These are phyloP conservation scores for Atherinosoma microstoma DNA, from an alignment of 2,797 vertebrate genomes.

Conservation along the genomic window DNA sequence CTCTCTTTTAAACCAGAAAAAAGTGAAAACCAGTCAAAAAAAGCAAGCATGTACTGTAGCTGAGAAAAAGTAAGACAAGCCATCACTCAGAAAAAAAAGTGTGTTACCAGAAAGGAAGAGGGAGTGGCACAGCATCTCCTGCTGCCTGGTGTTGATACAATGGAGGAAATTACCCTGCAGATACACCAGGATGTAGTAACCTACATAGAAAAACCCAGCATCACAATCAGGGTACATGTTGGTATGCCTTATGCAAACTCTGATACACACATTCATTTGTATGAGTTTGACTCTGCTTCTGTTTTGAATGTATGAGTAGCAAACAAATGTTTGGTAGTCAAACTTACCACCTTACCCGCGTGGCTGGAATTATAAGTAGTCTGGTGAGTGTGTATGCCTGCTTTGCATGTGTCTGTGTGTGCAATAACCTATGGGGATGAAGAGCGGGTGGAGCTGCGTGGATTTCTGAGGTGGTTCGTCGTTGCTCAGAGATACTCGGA, in stretches of 20 bases:
- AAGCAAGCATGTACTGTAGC: neutral
- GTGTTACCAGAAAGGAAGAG: constrained; percentile 91
- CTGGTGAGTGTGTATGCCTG: neutral
- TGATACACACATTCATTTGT: constrained; percentile 8
- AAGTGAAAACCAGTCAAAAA: neutral
- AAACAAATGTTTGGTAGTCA: neutral
- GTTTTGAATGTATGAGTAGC: neutral
- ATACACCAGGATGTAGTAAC: constrained; percentile 90
- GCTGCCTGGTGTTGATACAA: constrained; percentile 92
- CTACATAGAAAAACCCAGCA: constrained; percentile 73
- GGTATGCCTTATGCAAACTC: constrained; percentile 5
- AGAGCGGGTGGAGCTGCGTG: constrained; percentile 81
- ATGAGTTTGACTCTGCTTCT: neutral
- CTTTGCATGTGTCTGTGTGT: constrained; percentile 31
- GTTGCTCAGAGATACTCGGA: constrained; percentile 82
- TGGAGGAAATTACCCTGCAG: constrained; percentile 91
- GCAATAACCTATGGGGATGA: constrained; percentile 91
- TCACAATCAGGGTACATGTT: constrained; percentile 22
- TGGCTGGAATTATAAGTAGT: neutral
- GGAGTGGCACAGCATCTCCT: constrained; percentile 91
- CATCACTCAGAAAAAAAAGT: neutral
- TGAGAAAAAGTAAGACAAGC: constrained; percentile 1
- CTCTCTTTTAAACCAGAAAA: neutral
- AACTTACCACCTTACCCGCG: neutral
- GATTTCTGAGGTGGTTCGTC: constrained; percentile 55